Percentiles rank a stretch among this genome's conserved stretches.
phyloP scores from a whole-genome alignment of 2,888 invertebrate species.

The Lasioglossum lativentre region DNA sequence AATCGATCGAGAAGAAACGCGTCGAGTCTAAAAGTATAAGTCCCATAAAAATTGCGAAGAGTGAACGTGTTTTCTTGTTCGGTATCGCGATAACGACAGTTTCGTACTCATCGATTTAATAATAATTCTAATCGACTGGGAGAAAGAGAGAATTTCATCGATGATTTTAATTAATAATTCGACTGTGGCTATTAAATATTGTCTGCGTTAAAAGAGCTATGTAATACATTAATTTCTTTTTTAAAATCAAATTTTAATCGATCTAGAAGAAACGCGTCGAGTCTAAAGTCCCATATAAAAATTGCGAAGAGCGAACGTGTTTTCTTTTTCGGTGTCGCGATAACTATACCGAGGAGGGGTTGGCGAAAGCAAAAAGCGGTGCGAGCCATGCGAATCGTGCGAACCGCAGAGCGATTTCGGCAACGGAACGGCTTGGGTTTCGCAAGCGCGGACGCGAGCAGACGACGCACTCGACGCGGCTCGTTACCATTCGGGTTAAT shows the following conservation, averaged over 20 bases:
- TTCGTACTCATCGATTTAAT: too few relatives aligned
- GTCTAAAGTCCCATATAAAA: neutral
- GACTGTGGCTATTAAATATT: too few relatives aligned
- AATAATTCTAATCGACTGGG: too few relatives aligned
- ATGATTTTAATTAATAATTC: too few relatives aligned
- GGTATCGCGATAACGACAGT: neutral
- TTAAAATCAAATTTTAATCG: too few relatives aligned
- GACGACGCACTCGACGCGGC: conserved; percentile 74
- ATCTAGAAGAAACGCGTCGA: too few relatives aligned
- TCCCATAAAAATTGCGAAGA: neutral
- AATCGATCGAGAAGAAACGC: too few relatives aligned
- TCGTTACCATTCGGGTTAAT: conserved; percentile 82
- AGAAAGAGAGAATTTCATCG: too few relatives aligned
- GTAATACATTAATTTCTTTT: too few relatives aligned
- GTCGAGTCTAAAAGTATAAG: too few relatives aligned
- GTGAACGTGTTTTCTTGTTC: neutral
- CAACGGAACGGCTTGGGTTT: conserved; percentile 54
- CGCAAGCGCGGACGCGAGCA: conserved; percentile 55
- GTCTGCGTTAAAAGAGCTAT: too few relatives aligned
- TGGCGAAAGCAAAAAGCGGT: conserved; percentile 10
- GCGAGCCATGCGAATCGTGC: conserved; percentile 6
- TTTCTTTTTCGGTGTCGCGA: neutral
- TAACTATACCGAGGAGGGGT: neutral
- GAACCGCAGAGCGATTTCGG: conserved; percentile 43
- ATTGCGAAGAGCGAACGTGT: neutral